Evolutionary conservation across 1,140 invertebrate species (phyloP).

Genomic region (Glomeris maerens): DNA sequence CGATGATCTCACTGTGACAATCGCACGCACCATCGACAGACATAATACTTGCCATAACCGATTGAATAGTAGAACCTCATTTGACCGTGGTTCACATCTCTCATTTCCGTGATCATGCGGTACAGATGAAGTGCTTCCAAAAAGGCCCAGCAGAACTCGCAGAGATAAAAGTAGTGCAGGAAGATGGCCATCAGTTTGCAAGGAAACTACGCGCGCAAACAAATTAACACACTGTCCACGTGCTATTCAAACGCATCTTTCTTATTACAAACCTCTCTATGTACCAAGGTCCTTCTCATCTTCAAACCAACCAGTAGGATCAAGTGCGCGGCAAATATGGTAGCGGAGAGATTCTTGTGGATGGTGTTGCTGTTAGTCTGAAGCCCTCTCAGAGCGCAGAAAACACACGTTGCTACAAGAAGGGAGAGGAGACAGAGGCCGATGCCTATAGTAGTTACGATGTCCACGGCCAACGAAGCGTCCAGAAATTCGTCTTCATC

Average conservation of each 20-base stretch:
- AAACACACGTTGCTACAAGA: slow-evolving; percentile 43
- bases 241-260: neutral
- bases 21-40: too few relatives aligned
- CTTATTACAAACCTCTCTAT: slow-evolving; percentile 31
- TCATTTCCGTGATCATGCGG: slow-evolving; percentile 84
- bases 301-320: slow-evolving; percentile 77
- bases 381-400: slow-evolving; percentile 57
- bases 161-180: slow-evolving; percentile 83
- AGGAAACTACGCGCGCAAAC: slow-evolving; percentile 41
- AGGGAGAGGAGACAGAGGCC: slow-evolving; percentile 53
- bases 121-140: slow-evolving; percentile 84
- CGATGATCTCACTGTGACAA: neutral
- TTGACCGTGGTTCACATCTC: slow-evolving; percentile 88
- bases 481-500: slow-evolving; percentile 60
- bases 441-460: slow-evolving; percentile 76
- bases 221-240: slow-evolving; percentile 1
- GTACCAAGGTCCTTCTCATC: slow-evolving; percentile 51
- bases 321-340: slow-evolving; percentile 67
- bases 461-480: slow-evolving; percentile 63
- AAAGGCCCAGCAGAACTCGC: slow-evolving; percentile 76
- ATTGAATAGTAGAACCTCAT: slow-evolving; percentile 90
- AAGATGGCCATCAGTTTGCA: slow-evolving; percentile 84
- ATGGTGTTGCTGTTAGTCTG: slow-evolving; percentile 88
- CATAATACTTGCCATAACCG: slow-evolving; percentile 54
- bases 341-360: slow-evolving; percentile 80